Base-by-base conservation (phyloP, 2,888 invertebrate species). In the Hemistola chrysoprasaria region DNA sequence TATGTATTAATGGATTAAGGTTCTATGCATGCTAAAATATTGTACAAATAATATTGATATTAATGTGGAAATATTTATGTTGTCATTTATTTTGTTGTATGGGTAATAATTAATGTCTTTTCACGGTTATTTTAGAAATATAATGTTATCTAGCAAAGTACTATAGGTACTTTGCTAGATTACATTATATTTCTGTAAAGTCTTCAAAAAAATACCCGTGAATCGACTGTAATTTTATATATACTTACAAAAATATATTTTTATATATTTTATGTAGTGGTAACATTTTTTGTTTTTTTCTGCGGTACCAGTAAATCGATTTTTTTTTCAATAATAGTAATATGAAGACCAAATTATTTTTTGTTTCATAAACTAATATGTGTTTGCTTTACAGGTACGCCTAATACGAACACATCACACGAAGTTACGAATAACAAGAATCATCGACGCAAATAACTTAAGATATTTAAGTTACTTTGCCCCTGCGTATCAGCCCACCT, bases 401-500 rank as follows among this genome's bases (percentile, higher is more conserved):
- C 57, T 87, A 85, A 80, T 70, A 62, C 60, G 70, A 71, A 66
- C 62, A 69, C 65, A 65, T 40, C 66, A 70, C 71, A 66, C 58
- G 50, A 56, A 42, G 43, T 47, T 49, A 42, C 40, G 57, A 66
- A 71, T 68, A 77, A 74, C 65, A 73, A 74, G 63, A 71, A 60
- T 69, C 65, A 70, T 64, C 62, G 63, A 75, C 63, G 62, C 72
- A 69, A 64, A 36, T 8, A 69, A 71, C 66, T 72, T 63, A 65
- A 60, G 57, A 62, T 66, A 65, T 34, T 7, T 76, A 72, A 66
- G 65, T 53, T 61, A 71, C 69, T 64, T 61, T 54, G 56, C 59
- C 64, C 54, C 65, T 64, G 68, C 65, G 61, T 65, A 71, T 64
- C 52, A 68, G 47, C 79, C 81, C 81, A 79, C 79, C 79, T 77